Evolutionary conservation across 1,140 invertebrate genomes (phyloP).

Genomic region (Aporrectodea caliginosa): DNA sequence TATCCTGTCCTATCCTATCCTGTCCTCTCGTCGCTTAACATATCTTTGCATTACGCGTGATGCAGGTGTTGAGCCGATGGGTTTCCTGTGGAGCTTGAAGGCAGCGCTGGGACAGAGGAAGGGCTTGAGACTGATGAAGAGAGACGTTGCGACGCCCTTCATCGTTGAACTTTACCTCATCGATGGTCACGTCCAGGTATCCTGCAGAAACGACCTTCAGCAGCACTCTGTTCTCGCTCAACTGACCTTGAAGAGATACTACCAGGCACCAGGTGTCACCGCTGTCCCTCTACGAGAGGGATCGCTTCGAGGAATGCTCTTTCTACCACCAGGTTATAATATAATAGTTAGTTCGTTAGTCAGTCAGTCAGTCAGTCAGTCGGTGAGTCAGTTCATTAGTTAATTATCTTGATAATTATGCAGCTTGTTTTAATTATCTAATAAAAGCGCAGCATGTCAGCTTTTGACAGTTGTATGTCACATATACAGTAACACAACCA

Average conservation of each 20-base stretch:
- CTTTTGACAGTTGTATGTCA: too few species aligned
- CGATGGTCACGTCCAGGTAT: neutral
- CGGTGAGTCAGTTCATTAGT: too few species aligned
- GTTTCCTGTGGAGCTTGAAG: constrained; percentile 40
- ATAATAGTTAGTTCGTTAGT: too few species aligned
- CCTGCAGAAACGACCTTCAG: neutral
- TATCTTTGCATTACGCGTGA: too few species aligned
- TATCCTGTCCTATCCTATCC: too few species aligned
- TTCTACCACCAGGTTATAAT: constrained; percentile 22
- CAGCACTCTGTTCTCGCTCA: neutral
- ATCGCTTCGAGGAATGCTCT: constrained; percentile 19
- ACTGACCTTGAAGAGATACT: neutral
- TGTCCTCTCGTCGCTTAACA: too few species aligned
- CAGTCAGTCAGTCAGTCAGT: too few species aligned
- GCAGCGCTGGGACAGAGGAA: constrained; percentile 25
- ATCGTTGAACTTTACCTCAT: constrained; percentile 15
- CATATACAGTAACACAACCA: too few species aligned
- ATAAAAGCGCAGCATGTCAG: too few species aligned
- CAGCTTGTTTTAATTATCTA: too few species aligned
- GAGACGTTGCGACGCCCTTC: constrained; percentile 34
- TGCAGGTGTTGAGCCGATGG: constrained; percentile 39
- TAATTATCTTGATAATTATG: too few species aligned
- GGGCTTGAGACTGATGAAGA: constrained; percentile 30
- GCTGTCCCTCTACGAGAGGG: constrained; percentile 12
- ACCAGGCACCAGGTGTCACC: neutral